Base-by-base conservation (phyloP, 1,140 invertebrate species). In the Anastatus disparis region DNA sequence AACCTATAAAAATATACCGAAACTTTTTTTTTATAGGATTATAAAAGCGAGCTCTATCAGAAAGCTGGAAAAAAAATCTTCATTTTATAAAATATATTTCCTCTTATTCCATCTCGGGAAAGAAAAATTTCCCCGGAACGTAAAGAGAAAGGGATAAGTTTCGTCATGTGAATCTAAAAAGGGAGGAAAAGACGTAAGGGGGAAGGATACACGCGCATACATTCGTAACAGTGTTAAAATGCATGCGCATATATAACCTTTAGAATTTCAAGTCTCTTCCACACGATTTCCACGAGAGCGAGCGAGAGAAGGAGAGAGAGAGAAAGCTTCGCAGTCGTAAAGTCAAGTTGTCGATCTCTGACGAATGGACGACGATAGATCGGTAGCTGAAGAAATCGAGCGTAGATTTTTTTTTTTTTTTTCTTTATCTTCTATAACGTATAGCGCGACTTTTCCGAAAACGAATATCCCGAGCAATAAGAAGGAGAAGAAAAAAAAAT, bases 321-420 rank as follows among this genome's bases (percentile, higher is more conserved):
- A n/a, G n/a, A n/a, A n/a, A n/a, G 24, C 12, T n/a, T 9, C 10
- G 8, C 29, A 10, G 50, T 35, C 65, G 67, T 74, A 70, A 77
- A 73, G 58, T 58, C 65, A 66, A 75, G 53, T 70, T 72, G 65
- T 75, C 71, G 74, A 71, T n/a, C n/a, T 70, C 63, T 48, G 58
- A 75, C 56, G 74, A 71, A 76, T 75, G 44, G 55, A 61, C 35
- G 27, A n/a, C 58, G 46, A 63, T 55, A 40, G 67, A 62, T 69
- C 58, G 52, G 13, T 40, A 22, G 15, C 26, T 22, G 22, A 13
- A 26, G 27, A 22, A 65, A 55, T 56, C 27, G 20, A 69, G 55
- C 48, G 46, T n/a, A n/a, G 44, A 61, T 68, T 68, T 68, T 56
- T 13, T 6, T 42, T 48, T 22, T 50, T 10, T 26, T 20, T 50